Conservation (phyloP, 2,113 vertebrate species). For the Lipophrys pholis region DNA sequence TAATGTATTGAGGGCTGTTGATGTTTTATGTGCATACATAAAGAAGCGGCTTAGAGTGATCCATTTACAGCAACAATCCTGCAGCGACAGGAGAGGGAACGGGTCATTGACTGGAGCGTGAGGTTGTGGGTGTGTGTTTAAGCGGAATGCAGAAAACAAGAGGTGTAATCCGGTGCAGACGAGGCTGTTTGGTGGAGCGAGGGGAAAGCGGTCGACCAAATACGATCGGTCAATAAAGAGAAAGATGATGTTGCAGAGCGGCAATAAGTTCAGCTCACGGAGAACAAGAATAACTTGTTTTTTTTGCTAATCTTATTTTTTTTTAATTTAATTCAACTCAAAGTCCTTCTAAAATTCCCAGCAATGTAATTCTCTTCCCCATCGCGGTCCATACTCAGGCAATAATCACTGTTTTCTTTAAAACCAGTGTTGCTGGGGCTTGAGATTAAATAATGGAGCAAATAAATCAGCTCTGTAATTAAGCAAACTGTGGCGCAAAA, state of each 20-base stretch:
- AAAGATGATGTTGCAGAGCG: slow-evolving; percentile 24
- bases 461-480: slow-evolving; percentile 70
- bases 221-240: slow-evolving; percentile 41
- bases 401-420: slow-evolving; percentile 68
- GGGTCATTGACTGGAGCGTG: background rate
- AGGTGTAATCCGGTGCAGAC: background rate
- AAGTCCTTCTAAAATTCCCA: slow-evolving; percentile 16
- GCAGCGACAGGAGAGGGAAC: background rate
- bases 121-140: background rate
- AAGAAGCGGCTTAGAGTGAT: slow-evolving; percentile 16
- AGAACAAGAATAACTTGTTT: background rate
- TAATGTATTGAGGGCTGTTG: background rate
- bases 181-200: slow-evolving; percentile 22
- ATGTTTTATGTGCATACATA: slow-evolving; percentile 13
- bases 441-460: slow-evolving; percentile 59
- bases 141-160: slow-evolving; percentile 14
- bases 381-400: slow-evolving; percentile 50
- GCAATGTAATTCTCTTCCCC: slow-evolving; percentile 68
- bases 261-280: slow-evolving; percentile 26
- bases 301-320: background rate
- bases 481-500: slow-evolving; percentile 37
- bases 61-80: background rate
- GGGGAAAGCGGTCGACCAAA: slow-evolving; percentile 3
- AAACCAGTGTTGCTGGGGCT: slow-evolving; percentile 46
- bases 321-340: slow-evolving; percentile 3